Conservation (phyloP, 2,797 vertebrate species). For the Argentina silus region DNA sequence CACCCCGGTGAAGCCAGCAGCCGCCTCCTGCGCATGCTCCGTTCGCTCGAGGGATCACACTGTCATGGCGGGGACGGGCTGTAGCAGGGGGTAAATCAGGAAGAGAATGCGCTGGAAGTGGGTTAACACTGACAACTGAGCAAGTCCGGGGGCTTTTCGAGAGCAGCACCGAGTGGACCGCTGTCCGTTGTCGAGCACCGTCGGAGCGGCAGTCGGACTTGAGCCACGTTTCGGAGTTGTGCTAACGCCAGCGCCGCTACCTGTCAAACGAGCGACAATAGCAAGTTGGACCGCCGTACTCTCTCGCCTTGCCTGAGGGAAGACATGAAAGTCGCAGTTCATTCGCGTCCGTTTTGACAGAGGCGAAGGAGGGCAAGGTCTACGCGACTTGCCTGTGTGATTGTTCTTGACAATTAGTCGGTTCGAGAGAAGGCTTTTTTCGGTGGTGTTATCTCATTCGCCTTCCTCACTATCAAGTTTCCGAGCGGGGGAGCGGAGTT, state of each 20-base stretch:
- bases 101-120: slow-evolving; percentile 77
- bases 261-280: slow-evolving; percentile 72
- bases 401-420: slow-evolving; percentile 22
- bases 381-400: slow-evolving; percentile 22
- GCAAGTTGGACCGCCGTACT: slow-evolving; percentile 68
- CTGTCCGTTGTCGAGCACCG: slow-evolving; percentile 27
- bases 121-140: slow-evolving; percentile 56
- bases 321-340: slow-evolving; percentile 45
- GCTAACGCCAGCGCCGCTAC: slow-evolving; percentile 55
- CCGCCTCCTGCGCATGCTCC: slow-evolving; percentile 76
- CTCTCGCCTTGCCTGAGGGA: slow-evolving; percentile 4
- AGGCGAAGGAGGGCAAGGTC: slow-evolving; percentile 25
- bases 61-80: slow-evolving; percentile 92
- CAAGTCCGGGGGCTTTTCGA: slow-evolving; percentile 50
- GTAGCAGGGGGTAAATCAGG: slow-evolving; percentile 78
- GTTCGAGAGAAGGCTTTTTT: slow-evolving; percentile 39
- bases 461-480: slow-evolving; percentile 69
- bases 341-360: slow-evolving; percentile 43
- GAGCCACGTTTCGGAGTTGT: slow-evolving; percentile 58
- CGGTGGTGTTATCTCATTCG: slow-evolving; percentile 47
- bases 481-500: slow-evolving; percentile 51
- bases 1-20: slow-evolving; percentile 31
- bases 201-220: slow-evolving; percentile 48
- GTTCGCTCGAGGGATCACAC: slow-evolving; percentile 73
- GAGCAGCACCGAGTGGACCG: slow-evolving; percentile 34